Evolutionary conservation across 2,888 invertebrate species (phyloP), one percentile per base, ranked within the genome.

Genomic region (Drosophila tanythrix): DNA sequence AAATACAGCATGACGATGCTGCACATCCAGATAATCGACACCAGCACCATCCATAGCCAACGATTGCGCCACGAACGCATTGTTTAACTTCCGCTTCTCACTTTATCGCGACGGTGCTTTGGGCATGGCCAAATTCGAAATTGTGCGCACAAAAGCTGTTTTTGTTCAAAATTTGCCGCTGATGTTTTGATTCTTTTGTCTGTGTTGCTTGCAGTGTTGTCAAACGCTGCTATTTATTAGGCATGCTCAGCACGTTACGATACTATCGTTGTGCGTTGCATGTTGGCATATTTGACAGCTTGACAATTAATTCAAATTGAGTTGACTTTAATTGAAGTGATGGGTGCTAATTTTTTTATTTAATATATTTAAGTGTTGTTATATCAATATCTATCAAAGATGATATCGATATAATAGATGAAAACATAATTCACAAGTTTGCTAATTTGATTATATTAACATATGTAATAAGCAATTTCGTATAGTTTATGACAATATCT

Each of bases 1-100:
- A 57, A 62, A 40, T 77, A 81, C 1, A 77, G 33, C 1, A 63
- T 2, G 0, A 25, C 18, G 5, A 80, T 10, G 0, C 36, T n/a
- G 46, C 40, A 29, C 29, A 88, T 59, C 82, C 90, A 76, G n/a
- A 79, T 18, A 18, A 64, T 11, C 6, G 60, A 25, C 7, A 76
- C 3, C 11, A 75, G 5, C 27, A 40, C 13, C 27, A 64, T 3
- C 8, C 29, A 27, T 0, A 57, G 11, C 2, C 70, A 50, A 8
- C 59, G 70, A 55, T 66, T 71, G 11, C 80, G 74, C 68, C 83
- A 80, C 29, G 64, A 64, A 53, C 62, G 69, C 80, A 76, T 73
- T 52, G 11, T 58, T n/a, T 10, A 35, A 15, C 13, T 38, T 38
- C n/a, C 15, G 13, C 27, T 38, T 15, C 8, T 6, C 8, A 15